A percentile compares a stretch with the other conserved stretches of the same genome.
Conservation (phyloP, 2,888 invertebrate species). For the Galeruca laticollis region DNA sequence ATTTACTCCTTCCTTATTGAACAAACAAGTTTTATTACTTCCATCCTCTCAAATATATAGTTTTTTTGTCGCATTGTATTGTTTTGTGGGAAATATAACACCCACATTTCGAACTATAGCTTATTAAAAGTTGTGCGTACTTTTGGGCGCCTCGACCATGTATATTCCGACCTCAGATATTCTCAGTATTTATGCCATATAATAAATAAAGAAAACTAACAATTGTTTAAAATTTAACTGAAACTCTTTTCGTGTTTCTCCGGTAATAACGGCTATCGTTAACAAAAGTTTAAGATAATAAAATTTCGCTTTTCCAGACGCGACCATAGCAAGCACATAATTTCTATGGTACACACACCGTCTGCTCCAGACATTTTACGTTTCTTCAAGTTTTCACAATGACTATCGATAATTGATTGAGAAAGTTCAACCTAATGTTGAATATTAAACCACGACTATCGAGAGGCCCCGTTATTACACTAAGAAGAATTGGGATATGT, state of each 20-base stretch:
- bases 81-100: no score
- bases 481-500: conserved; percentile 9
- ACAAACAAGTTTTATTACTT: no score
- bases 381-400: conserved; percentile 54
- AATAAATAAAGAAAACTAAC: background rate
- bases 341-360: conserved; percentile 31
- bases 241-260: conserved; percentile 10
- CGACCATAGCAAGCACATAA: conserved; percentile 21
- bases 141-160: no score
- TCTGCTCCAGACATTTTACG: conserved; percentile 52
- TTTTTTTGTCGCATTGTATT: no score
- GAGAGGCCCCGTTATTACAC: conserved; percentile 10
- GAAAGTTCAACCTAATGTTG: conserved; percentile 52
- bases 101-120: no score
- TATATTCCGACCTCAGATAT: background rate
- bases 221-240: background rate
- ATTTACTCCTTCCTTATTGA: no score
- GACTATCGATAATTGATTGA: conserved; percentile 58
- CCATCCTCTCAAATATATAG: no score
- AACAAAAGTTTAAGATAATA: conserved; percentile 31
- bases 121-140: no score
- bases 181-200: no score
- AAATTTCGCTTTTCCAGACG: conserved; percentile 35
- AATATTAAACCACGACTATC: conserved; percentile 38
- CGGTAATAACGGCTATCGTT: conserved; percentile 18